These are phyloP conservation scores for Metalampra italica DNA, from an alignment of 2,888 invertebrate species.

Conservation along the genomic window DNA sequence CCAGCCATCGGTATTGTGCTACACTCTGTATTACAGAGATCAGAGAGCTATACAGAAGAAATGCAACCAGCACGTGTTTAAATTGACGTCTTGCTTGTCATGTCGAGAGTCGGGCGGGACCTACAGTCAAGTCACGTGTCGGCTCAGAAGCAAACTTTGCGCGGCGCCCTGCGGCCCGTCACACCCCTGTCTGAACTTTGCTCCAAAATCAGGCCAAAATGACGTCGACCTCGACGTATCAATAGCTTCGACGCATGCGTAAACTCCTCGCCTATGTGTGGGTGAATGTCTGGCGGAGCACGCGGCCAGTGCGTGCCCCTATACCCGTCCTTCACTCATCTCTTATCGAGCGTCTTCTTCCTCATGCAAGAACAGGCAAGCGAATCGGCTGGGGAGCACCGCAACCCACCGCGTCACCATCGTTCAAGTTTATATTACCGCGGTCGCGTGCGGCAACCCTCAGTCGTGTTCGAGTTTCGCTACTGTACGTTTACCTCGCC, in stretches of 20 bases:
- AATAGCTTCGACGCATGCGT: constrained; percentile 65
- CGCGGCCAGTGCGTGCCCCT: constrained; percentile 63
- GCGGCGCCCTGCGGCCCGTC: not conserved
- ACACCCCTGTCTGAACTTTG: constrained; percentile 42
- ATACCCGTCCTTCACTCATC: constrained; percentile 43
- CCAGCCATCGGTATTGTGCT: too few species aligned
- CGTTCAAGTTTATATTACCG: constrained; percentile 69
- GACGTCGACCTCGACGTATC: constrained; percentile 60
- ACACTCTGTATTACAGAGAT: too few species aligned
- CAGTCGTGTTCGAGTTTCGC: constrained; percentile 65
- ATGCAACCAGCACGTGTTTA: too few species aligned
- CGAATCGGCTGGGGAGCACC: constrained; percentile 36
- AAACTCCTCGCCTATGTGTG: constrained; percentile 51
- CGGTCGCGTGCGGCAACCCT: constrained; percentile 48
- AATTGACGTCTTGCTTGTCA: too few species aligned
- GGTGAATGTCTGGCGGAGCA: constrained; percentile 57
- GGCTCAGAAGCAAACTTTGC: not conserved
- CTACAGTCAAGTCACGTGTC: too few species aligned
- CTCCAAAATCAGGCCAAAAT: constrained; percentile 53
- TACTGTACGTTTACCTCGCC: constrained; percentile 36
- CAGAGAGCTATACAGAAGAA: too few species aligned
- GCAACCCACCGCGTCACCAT: constrained; percentile 31
- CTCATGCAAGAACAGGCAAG: constrained; percentile 18
- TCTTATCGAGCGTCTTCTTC: constrained; percentile 44
- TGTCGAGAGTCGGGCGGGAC: too few species aligned